These are phyloP conservation scores for Hirtodrosophila cameraria DNA, from an alignment of 2,888 invertebrate genomes.

Conservation along the genomic window DNA sequence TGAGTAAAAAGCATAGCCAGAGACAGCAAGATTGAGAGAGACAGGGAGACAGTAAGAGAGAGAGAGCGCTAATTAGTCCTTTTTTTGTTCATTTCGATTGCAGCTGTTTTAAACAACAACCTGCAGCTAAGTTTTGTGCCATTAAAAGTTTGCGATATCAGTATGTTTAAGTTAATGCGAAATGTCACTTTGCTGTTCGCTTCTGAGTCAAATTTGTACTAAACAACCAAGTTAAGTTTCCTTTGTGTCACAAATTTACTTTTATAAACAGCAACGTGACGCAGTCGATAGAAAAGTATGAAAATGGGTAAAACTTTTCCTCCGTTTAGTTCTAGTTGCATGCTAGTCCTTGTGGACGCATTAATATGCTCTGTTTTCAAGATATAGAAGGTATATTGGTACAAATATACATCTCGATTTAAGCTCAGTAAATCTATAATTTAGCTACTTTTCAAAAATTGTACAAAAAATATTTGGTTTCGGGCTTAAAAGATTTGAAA, in stretches of 20 bases:
- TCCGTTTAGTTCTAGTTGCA: conserved; percentile 4
- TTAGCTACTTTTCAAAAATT: too few relatives aligned
- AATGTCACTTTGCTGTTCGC: conserved; percentile 11
- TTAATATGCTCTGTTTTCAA: conserved; percentile 26
- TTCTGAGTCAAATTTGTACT: not conserved
- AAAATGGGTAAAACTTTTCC: conserved; percentile 3
- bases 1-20: not conserved
- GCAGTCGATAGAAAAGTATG: conserved; percentile 3
- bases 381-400: not conserved
- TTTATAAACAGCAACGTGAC: conserved; percentile 14
- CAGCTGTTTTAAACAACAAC: not conserved
- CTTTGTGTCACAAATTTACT: conserved; percentile 20
- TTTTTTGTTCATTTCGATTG: conserved; percentile 15
- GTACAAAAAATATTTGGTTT: too few relatives aligned
- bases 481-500: too few relatives aligned
- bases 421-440: too few relatives aligned
- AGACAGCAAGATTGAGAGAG: too few relatives aligned
- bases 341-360: not conserved
- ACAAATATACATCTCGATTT: too few relatives aligned
- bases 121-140: conserved; percentile 16
- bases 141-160: conserved; percentile 33
- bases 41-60: too few relatives aligned
- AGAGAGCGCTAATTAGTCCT: conserved; percentile 14
- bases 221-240: conserved; percentile 6
- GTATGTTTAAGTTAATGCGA: conserved; percentile 35